These are phyloP conservation scores for Apis laboriosa DNA, from an alignment of 1,140 invertebrate species.

Conservation along the genomic window DNA sequence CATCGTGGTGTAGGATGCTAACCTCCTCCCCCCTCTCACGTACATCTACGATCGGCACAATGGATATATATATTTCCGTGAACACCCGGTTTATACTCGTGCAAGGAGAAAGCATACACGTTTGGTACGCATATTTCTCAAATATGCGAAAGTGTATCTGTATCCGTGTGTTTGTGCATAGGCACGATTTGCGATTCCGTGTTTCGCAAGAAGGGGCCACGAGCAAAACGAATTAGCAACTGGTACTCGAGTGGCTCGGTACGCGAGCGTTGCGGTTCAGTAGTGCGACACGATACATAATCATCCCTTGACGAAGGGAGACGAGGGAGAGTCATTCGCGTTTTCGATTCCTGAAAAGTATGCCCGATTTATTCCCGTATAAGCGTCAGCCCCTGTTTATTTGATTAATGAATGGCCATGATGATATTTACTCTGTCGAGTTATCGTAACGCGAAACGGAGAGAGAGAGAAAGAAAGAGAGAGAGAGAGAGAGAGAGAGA, in stretches of 20 bases:
- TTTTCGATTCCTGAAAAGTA: background rate
- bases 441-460: background rate
- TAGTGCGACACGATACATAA: slow-evolving; percentile 28
- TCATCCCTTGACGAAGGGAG: background rate
- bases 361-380: too few species aligned
- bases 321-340: background rate
- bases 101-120: background rate
- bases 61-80: slow-evolving; percentile 8
- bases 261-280: background rate
- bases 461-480: too few species aligned
- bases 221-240: slow-evolving; percentile 5
- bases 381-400: too few species aligned
- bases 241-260: background rate
- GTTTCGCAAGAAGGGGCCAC: background rate
- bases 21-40: background rate
- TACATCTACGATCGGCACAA: background rate
- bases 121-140: background rate
- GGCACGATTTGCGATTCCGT: background rate
- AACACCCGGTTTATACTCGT: background rate
- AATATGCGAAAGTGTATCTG: background rate
- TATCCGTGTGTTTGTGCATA: background rate
- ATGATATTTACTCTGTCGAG: slow-evolving; percentile 4
- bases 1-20: background rate
- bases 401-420: background rate
- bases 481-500: too few species aligned